Evolutionary conservation across 2,888 invertebrate species (phyloP).

Genomic region (Trilocha varians): DNA sequence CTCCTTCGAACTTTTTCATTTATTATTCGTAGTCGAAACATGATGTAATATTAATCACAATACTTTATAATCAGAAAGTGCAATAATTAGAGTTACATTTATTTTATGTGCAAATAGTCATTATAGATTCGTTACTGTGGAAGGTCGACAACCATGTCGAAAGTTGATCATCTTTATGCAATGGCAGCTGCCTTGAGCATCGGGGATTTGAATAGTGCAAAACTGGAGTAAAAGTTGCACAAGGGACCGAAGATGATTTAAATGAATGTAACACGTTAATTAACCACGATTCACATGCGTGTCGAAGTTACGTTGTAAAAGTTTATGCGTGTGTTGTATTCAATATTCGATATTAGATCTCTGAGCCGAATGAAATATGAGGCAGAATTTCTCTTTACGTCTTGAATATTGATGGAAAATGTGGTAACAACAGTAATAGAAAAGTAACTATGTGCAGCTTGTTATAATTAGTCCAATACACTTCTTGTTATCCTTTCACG

Average conservation of each 20-base stretch:
- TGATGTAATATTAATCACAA: neutral
- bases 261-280: neutral
- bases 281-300: neutral
- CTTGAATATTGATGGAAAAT: neutral
- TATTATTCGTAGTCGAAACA: neutral
- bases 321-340: neutral
- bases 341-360: neutral
- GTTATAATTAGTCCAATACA: too few species aligned
- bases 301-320: slow-evolving; percentile 1
- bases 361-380: neutral
- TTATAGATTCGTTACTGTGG: slow-evolving; percentile 4
- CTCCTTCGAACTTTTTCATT: neutral
- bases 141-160: slow-evolving; percentile 16
- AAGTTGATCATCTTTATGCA: slow-evolving; percentile 24
- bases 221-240: slow-evolving; percentile 11
- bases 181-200: slow-evolving; percentile 23
- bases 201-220: slow-evolving; percentile 14
- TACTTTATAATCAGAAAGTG: neutral
- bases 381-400: neutral
- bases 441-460: too few species aligned
- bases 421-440: too few species aligned
- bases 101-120: neutral
- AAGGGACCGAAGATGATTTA: slow-evolving; percentile 1
- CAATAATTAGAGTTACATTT: neutral
- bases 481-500: too few species aligned